A percentile compares a stretch with the other conserved stretches of the same genome.
phyloP scores from a whole-genome alignment of 2,797 vertebrate species.

The Ispidina picta region DNA sequence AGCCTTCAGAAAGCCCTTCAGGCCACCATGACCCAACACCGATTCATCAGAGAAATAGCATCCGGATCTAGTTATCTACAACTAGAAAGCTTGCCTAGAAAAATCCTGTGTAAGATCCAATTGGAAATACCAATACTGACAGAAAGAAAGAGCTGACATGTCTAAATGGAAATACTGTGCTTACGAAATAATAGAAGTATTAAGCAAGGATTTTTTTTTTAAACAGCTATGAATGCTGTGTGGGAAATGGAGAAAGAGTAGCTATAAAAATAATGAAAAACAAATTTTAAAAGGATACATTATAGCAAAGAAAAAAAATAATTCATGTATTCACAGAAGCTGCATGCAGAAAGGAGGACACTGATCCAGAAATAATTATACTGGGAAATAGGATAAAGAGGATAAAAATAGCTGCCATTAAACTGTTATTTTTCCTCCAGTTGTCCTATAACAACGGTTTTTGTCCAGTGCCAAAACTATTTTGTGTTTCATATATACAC shows the following conservation, averaged over 20 bases:
- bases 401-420: constrained; percentile 64
- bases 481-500: background rate
- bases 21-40: background rate
- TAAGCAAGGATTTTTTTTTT: background rate
- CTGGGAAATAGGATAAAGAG: constrained; percentile 61
- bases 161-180: background rate
- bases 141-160: background rate
- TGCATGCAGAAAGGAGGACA: constrained; percentile 54
- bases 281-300: background rate
- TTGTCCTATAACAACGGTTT: constrained; percentile 20
- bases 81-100: background rate
- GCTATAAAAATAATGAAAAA: background rate
- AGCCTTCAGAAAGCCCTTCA: background rate
- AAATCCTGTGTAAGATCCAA: background rate
- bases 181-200: background rate
- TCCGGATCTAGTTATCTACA: background rate
- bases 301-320: background rate
- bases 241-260: background rate
- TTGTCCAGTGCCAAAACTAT: background rate
- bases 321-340: constrained; percentile 4
- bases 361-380: constrained; percentile 65
- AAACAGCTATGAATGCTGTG: background rate
- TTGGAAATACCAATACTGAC: background rate
- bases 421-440: constrained; percentile 43
- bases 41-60: background rate